Evolutionary conservation across 2,797 vertebrate species (phyloP), one percentile per base, ranked within the genome.

Genomic region (Sebastiscus albofasciatus): DNA sequence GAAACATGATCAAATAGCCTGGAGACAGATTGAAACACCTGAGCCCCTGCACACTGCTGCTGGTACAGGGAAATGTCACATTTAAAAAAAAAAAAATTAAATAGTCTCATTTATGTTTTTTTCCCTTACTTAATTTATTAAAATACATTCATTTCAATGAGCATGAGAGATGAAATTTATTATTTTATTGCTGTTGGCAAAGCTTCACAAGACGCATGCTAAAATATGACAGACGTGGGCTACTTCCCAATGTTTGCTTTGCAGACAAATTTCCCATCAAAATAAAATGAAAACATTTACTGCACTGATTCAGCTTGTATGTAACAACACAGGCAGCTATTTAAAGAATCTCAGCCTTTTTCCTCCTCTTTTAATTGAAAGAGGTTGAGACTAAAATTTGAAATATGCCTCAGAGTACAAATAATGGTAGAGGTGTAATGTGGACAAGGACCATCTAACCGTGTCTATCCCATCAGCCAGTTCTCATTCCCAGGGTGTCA

Each of bases 1-100:
- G 1, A 59, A 79, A 76, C 65, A 81, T 67, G 69, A 81, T 83
- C 72, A 70, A 79, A 60, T 55, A 60, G 54, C 84, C 82, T 24
- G 59, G 13, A 77, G 72, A 79, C 58, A 69, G 36, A 61, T 54
- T 33, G 42, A 62, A 79, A 81, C 54, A 80, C 72, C 69, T 83
- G 77, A 82, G 65, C 67, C 24, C 14, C 31, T 20, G 55, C 49
- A 31, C 9, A 8, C 24, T 22, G 64, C 27, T 79, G 70, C 71
- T 68, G 65, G 55, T 80, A 39, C 68, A 56, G 18, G 9, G 55
- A 62, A 52, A 67, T 75, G 27, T 55, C 49, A 62, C 22, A 20
- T 36, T 64, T 46, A 6, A 67, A 66, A 68, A n/a, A n/a, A 3
- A 46, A 49, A 1, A 18, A 49, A 49, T 24, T 24, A 13, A 49